These are phyloP conservation scores for Clarias pachynema DNA, from an alignment of 2,797 vertebrate species.

Conservation along the genomic window DNA sequence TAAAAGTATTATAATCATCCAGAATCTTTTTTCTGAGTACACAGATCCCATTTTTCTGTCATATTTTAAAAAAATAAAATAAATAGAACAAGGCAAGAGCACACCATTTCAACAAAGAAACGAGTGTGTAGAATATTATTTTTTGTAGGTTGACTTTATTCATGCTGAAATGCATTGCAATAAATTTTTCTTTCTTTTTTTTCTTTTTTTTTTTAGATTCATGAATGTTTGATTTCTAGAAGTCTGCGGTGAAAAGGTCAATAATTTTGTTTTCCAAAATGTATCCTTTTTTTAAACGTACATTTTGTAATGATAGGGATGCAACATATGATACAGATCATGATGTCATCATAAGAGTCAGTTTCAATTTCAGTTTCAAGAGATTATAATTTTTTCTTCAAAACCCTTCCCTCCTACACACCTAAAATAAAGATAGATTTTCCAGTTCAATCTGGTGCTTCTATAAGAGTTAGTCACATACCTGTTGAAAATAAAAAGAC, in stretches of 20 bases:
- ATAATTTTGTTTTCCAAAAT: too few relatives aligned
- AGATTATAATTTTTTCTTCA: background rate
- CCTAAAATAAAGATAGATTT: background rate
- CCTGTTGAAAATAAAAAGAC: background rate
- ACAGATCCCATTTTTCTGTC: background rate
- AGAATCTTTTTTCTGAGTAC: background rate
- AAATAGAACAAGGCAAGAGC: background rate
- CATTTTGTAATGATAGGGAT: background rate
- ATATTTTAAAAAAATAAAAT: background rate
- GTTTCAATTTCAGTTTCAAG: background rate
- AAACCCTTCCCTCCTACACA: background rate
- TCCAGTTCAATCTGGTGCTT: background rate
- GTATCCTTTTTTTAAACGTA: background rate
- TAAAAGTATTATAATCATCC: background rate
- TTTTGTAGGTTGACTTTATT: background rate
- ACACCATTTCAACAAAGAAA: background rate
- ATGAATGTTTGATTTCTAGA: conserved; percentile 12
- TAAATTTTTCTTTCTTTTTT: background rate
- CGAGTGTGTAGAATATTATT: background rate
- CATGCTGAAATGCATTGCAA: background rate
- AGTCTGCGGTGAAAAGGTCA: background rate
- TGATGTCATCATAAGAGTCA: background rate
- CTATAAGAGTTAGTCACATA: background rate
- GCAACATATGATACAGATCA: background rate
- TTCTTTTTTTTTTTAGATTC: background rate